Conservation (phyloP, 2,797 vertebrate species). For the Acipenser oxyrinchus region DNA sequence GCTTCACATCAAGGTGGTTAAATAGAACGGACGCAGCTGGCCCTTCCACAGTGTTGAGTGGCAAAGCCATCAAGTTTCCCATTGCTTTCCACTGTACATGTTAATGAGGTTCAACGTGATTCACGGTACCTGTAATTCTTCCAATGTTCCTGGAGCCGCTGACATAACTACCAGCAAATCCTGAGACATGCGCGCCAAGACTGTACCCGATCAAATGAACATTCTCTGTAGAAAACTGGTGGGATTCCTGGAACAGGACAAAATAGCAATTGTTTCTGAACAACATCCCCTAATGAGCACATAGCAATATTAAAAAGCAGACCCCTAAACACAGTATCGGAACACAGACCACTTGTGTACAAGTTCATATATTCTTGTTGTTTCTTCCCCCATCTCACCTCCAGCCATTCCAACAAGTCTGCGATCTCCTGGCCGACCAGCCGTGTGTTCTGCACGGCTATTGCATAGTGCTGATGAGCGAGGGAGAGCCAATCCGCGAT, state of each 20-base stretch:
- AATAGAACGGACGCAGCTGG: too few relatives aligned
- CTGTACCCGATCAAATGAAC: constrained; percentile 91
- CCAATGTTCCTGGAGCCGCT: constrained; percentile 67
- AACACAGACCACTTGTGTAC: too few relatives aligned
- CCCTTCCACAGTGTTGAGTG: too few relatives aligned
- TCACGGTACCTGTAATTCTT: constrained; percentile 81
- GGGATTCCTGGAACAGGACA: constrained; percentile 58
- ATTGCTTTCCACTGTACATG: neutral
- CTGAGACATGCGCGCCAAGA: constrained; percentile 88
- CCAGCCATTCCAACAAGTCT: constrained; percentile 67
- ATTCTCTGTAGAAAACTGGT: constrained; percentile 60
- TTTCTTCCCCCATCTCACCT: constrained; percentile 50
- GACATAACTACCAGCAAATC: constrained; percentile 83
- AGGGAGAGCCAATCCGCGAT: constrained; percentile 75
- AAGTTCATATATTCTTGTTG: too few relatives aligned
- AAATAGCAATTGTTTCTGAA: neutral
- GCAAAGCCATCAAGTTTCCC: too few relatives aligned
- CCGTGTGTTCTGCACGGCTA: constrained; percentile 72
- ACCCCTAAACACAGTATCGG: too few relatives aligned
- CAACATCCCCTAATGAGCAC: neutral
- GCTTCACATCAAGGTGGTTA: too few relatives aligned
- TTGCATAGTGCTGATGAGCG: constrained; percentile 75
- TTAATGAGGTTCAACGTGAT: neutral
- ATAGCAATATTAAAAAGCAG: too few relatives aligned
- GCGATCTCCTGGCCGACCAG: constrained; percentile 77